phyloP scores from a whole-genome alignment of 2,888 invertebrate genomes.

The Acanthosepion pharaonis region DNA sequence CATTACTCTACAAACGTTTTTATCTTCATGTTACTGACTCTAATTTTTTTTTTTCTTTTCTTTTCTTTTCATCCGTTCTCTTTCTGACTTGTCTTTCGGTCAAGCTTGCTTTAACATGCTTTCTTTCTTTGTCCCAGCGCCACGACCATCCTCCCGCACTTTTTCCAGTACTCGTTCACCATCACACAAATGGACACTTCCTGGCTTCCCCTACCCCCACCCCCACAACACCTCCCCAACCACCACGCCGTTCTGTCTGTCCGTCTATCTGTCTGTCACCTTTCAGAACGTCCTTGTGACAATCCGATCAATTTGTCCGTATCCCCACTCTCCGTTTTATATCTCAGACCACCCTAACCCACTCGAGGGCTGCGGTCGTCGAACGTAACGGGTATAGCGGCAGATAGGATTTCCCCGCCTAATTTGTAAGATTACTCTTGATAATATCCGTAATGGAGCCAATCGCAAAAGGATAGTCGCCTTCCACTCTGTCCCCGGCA shows the following conservation, averaged over 20 bases:
- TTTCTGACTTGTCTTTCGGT: too few species aligned
- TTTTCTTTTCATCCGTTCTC: too few species aligned
- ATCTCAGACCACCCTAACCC: background rate
- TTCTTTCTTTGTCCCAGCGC: too few species aligned
- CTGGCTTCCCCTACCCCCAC: background rate
- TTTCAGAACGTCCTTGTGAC: background rate
- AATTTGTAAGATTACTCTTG: conserved; percentile 33
- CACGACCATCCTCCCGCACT: too few species aligned
- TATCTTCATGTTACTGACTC: too few species aligned
- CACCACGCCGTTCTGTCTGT: background rate
- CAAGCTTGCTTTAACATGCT: too few species aligned
- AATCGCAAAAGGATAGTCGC: background rate
- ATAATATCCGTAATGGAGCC: conserved; percentile 33
- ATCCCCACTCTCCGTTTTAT: background rate
- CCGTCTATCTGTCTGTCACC: background rate
- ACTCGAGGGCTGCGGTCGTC: background rate
- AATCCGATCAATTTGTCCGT: background rate
- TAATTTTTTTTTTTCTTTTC: too few species aligned
- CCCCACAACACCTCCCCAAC: background rate
- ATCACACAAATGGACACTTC: background rate
- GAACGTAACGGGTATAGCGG: background rate
- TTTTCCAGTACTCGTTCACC: too few species aligned
- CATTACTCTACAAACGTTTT: too few species aligned
- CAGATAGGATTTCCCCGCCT: background rate
- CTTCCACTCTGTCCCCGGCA: background rate